Percentiles rank a stretch among this genome's conserved stretches.
phyloP scores from a whole-genome alignment of 2,797 vertebrate genomes.

The Acipenser ruthenus region DNA sequence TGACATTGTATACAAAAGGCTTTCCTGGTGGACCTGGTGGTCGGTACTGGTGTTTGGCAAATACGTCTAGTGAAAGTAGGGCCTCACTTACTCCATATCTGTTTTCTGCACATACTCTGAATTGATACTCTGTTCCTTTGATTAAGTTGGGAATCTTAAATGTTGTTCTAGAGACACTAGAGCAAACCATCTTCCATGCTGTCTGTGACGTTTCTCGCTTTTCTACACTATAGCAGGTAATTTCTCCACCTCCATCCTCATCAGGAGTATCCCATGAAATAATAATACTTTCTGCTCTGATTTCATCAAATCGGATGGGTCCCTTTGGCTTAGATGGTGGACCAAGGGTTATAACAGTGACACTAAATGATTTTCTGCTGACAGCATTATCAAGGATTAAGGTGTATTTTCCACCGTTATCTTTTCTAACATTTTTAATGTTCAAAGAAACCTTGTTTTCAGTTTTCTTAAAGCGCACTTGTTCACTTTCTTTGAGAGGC shows the following conservation, averaged over 20 bases:
- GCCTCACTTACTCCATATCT: conserved; percentile 82
- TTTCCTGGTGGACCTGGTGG: conserved; percentile 90
- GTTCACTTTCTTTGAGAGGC: conserved; percentile 89
- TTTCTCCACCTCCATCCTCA: conserved; percentile 85
- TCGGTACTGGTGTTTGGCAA: conserved; percentile 93
- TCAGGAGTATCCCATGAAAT: conserved; percentile 93
- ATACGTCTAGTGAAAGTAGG: conserved; percentile 76
- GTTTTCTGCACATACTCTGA: conserved; percentile 91
- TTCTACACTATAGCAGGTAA: conserved; percentile 84
- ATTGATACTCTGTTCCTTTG: conserved; percentile 87
- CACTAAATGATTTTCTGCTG: conserved; percentile 74
- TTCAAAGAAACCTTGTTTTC: conserved; percentile 80
- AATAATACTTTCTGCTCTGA: conserved; percentile 84
- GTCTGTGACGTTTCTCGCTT: conserved; percentile 80
- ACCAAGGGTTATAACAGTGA: conserved; percentile 83
- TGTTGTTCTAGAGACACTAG: conserved; percentile 72
- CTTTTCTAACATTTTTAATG: conserved; percentile 87
- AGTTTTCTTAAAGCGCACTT: conserved; percentile 84
- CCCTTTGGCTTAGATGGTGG: conserved; percentile 87
- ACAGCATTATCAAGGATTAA: conserved; percentile 84
- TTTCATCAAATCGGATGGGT: conserved; percentile 84
- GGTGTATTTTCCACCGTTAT: conserved; percentile 87
- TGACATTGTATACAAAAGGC: conserved; percentile 87
- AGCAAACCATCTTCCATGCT: conserved; percentile 92
- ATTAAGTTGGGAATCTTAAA: conserved; percentile 84